Evolutionary conservation across 2,113 vertebrate species (phyloP), one percentile per base, ranked within the genome.

Genomic region (Lethenteron reissneri): DNA sequence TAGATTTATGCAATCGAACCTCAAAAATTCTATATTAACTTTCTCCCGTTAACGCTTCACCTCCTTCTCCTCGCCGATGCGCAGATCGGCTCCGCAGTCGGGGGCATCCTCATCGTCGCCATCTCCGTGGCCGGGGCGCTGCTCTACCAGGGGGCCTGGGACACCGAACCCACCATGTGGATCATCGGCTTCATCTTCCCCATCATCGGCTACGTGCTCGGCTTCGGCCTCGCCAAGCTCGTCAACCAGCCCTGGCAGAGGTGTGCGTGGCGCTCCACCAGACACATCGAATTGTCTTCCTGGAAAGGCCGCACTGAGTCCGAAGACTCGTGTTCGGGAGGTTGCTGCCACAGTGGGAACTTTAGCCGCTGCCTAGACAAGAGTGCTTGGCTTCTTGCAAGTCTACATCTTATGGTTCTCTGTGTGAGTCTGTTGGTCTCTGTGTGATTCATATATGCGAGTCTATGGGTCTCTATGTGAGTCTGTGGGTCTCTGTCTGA

Each of bases 141-240:
- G 72, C 82, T 99, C 14, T 97, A 99, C 78, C 83, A 83, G 80
- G 86, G 88, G 3, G 86, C 94, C 71, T 99, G 94, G 94, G 58
- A 2, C 72, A 92, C 96, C 10, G 2, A 78, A 15, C 88, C 91
- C 12, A 78, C 84, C 12, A 76, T 97, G 11, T 99, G 94, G 94
- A 82, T 96, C 71, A 83, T 99, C 72, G 94, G 94, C 25, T 80
- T 83, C 1, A 79, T 97, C 78, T 97, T 86, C 79, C 94, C 94
- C 4, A 78, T 86, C 1, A 78, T 88, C 11, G 92, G 92, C 3
- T 92, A 85, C 25, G 4, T 70, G 8, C 71, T 95, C 14, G 94
- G 94, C 1, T 92, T 95, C 77, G 0, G 85, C 10, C 70, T 97
- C 72, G 90, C 90, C 58, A 83, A 84, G 10, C 0, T 91, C 72